These are phyloP conservation scores for Patella ulyssiponensis DNA, from an alignment of 2,888 invertebrate species.

Conservation along the genomic window DNA sequence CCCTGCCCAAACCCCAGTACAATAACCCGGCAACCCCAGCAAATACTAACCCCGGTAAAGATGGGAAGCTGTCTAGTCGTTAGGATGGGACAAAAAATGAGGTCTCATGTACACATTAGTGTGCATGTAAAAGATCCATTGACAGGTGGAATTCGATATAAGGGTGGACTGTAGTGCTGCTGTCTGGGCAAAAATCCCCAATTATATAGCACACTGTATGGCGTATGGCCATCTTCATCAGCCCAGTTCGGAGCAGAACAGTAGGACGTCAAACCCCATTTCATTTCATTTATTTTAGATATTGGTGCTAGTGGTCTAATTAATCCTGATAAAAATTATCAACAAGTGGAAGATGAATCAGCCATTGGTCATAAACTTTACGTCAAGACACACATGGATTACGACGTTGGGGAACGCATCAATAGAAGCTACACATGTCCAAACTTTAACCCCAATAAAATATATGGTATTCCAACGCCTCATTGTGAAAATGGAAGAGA, in stretches of 20 bases:
- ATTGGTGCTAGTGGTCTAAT: slow-evolving; percentile 68
- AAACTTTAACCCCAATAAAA: slow-evolving; percentile 44
- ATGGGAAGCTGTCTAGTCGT: too few relatives aligned
- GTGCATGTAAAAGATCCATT: too few relatives aligned
- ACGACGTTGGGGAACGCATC: slow-evolving; percentile 63
- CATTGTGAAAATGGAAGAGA: slow-evolving; percentile 62
- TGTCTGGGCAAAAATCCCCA: too few relatives aligned
- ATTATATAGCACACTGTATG: too few relatives aligned
- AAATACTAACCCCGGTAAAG: too few relatives aligned
- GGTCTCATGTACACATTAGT: too few relatives aligned
- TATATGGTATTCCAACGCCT: slow-evolving; percentile 68
- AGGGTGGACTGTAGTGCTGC: too few relatives aligned
- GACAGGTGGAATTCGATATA: too few relatives aligned
- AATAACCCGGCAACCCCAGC: too few relatives aligned
- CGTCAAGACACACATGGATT: slow-evolving; percentile 62
- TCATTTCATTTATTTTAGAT: slow-evolving; percentile 41
- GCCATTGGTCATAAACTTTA: slow-evolving; percentile 66
- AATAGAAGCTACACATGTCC: slow-evolving; percentile 61
- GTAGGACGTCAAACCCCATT: not conserved
- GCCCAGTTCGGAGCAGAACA: not conserved
- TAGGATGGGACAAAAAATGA: too few relatives aligned
- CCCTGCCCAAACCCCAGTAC: too few relatives aligned
- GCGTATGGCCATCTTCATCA: not conserved
- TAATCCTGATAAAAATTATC: slow-evolving; percentile 67
- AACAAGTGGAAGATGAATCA: slow-evolving; percentile 59